phyloP scores from a whole-genome alignment of 2,888 invertebrate species.

The Lomographa bimaculata region DNA sequence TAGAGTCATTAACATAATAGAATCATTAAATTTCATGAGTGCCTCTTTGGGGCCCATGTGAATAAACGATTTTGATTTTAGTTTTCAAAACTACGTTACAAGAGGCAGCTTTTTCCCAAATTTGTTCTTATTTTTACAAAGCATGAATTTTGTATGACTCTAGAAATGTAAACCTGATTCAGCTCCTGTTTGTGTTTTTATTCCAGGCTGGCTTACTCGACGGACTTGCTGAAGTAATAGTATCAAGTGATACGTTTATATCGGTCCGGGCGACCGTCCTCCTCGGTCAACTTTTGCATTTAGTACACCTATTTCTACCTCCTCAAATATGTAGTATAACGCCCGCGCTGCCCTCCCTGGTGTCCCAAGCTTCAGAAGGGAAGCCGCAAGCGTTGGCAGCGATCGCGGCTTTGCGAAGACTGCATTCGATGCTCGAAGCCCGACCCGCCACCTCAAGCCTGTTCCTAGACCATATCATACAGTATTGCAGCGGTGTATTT shows the following conservation, averaged over 20 bases:
- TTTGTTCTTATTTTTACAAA: too few species aligned
- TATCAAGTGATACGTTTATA: slow-evolving; percentile 94
- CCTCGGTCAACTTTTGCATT: slow-evolving; percentile 93
- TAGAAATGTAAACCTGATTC: too few species aligned
- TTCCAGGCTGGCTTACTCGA: slow-evolving; percentile 90
- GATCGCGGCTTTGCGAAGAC: slow-evolving; percentile 89
- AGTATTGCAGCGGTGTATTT: slow-evolving; percentile 77
- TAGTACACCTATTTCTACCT: slow-evolving; percentile 93
- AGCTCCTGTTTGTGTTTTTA: too few species aligned
- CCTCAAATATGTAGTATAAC: slow-evolving; percentile 89
- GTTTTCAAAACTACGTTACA: too few species aligned
- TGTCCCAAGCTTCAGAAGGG: slow-evolving; percentile 91
- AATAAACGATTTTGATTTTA: too few species aligned
- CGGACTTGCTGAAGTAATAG: slow-evolving; percentile 95
- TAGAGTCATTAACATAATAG: too few species aligned
- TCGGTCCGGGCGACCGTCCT: slow-evolving; percentile 96
- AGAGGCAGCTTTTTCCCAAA: too few species aligned
- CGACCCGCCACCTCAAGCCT: slow-evolving; percentile 92
- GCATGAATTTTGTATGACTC: too few species aligned
- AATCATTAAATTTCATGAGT: too few species aligned
- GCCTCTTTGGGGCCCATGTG: too few species aligned
- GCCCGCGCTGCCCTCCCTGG: slow-evolving; percentile 90
- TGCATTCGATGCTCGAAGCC: slow-evolving; percentile 91
- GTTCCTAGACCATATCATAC: slow-evolving; percentile 91
- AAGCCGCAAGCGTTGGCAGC: slow-evolving; percentile 92